Base-by-base conservation (phyloP, 2,797 vertebrate genomes). In the Siniperca scherzeri region DNA sequence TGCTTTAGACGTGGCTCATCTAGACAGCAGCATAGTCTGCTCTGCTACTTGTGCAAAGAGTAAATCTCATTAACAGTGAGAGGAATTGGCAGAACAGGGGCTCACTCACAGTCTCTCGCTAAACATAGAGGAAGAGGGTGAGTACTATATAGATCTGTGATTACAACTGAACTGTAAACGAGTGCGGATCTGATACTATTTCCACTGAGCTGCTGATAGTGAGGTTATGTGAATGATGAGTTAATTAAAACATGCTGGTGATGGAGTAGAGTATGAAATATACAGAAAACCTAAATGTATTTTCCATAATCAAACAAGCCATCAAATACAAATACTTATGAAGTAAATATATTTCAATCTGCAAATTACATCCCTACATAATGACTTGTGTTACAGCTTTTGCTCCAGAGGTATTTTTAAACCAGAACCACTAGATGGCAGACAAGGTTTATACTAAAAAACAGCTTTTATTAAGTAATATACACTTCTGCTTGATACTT, bases 11-110 rank as follows among this genome's bases (percentile, higher is more conserved):
- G 52, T 27, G 25, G 62, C 59, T 74, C 2, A 70, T 84, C 86
- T 70, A 77, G 80, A 88, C 78, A 55, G 55, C 30, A 0, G 70
- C 75, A 70, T 79, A 86, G 82, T 87, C 72, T 70, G 60, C 79
- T 25, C 50, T 17, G 70, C 84, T 80, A 25, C 64, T 40, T 6
- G 70, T 81, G 83, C 82, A 88, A 89, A 75, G 44, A 84, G 70
- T 67, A 86, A 88, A 90, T 90, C 90, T 91, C 82, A 86, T 92
- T 86, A 88, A 66, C 42, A 71, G 77, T 25, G 70, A 78, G 81
- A 78, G 64, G 62, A 70, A 81, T 57, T 81, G 78, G 64, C 71
- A 73, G 69, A 77, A 46, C 59, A 30, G 67, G 40, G 70, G 16
- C 81, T 87, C 83, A 42, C 50, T 80, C 77, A 52, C 48, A 9